These are phyloP conservation scores for Hyposoter dolosus DNA, from an alignment of 2,888 invertebrate species.

Conservation along the genomic window DNA sequence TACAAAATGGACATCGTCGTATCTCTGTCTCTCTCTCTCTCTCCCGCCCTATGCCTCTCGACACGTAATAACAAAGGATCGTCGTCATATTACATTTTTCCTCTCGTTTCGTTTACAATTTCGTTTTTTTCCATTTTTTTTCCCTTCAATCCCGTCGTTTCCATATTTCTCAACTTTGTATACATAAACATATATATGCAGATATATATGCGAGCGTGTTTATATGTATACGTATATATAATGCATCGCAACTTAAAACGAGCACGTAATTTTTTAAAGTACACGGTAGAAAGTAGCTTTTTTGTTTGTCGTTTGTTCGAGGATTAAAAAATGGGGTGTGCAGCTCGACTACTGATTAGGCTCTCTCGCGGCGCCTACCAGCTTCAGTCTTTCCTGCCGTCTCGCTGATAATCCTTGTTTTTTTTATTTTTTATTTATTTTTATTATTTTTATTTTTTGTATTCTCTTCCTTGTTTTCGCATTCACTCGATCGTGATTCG, in stretches of 20 bases:
- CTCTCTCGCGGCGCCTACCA: constrained; percentile 73
- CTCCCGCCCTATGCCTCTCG: constrained; percentile 38
- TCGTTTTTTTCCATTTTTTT: constrained; percentile 15
- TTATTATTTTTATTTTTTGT: constrained; percentile 49
- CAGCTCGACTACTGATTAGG: constrained; percentile 75
- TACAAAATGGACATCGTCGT: constrained; percentile 83
- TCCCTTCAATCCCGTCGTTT: constrained; percentile 15
- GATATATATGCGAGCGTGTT: constrained; percentile 24
- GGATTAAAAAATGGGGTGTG: constrained; percentile 69
- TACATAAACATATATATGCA: constrained; percentile 49
- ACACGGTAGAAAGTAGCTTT: constrained; percentile 71
- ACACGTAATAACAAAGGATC: constrained; percentile 43
- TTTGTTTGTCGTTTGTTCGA: constrained; percentile 26
- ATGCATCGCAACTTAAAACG: constrained; percentile 58
- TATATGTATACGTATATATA: constrained; percentile 59
- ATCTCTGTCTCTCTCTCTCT: constrained; percentile 56
- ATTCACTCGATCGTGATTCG: constrained; percentile 81
- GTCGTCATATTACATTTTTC: constrained; percentile 49
- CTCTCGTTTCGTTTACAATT: constrained; percentile 58
- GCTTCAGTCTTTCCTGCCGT: constrained; percentile 80
- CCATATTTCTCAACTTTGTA: constrained; percentile 64
- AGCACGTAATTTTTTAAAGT: constrained; percentile 71
- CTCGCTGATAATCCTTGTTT: constrained; percentile 65
- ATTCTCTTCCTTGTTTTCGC: constrained; percentile 28
- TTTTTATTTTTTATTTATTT: constrained; percentile 56